phyloP scores from a whole-genome alignment of 2,797 vertebrate genomes.

The Galagoides demidoff region DNA sequence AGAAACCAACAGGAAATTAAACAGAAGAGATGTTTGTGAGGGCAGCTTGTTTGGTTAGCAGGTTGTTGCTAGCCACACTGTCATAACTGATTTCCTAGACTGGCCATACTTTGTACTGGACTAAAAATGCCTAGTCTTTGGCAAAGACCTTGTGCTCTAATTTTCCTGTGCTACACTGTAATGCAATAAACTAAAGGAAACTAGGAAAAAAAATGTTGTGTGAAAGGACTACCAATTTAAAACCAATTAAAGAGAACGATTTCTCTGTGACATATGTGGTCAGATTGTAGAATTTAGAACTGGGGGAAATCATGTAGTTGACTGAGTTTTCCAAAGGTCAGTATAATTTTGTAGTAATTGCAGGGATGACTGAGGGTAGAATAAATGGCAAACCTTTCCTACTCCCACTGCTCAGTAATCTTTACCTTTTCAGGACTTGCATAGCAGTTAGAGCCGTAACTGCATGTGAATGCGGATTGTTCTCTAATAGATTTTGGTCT shows the following conservation, averaged over 20 bases:
- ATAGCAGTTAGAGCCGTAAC: neutral
- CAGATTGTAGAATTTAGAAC: neutral
- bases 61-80: neutral
- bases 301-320: neutral
- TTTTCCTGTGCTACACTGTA: neutral
- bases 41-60: neutral
- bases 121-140: neutral
- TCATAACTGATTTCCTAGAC: neutral
- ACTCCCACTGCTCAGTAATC: neutral
- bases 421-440: neutral
- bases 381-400: neutral
- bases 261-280: neutral
- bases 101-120: neutral
- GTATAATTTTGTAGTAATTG: slow-evolving; percentile 24
- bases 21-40: neutral
- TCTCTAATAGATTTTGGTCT: neutral
- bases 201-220: neutral
- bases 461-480: neutral
- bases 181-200: neutral
- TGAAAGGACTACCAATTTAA: slow-evolving; percentile 21
- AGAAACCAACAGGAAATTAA: neutral
- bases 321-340: slow-evolving; percentile 25
- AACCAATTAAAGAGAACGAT: slow-evolving; percentile 23
- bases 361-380: neutral
- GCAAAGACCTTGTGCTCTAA: neutral